Base-by-base conservation (phyloP, 2,797 vertebrate genomes). In the Ptychadena robeensis region DNA sequence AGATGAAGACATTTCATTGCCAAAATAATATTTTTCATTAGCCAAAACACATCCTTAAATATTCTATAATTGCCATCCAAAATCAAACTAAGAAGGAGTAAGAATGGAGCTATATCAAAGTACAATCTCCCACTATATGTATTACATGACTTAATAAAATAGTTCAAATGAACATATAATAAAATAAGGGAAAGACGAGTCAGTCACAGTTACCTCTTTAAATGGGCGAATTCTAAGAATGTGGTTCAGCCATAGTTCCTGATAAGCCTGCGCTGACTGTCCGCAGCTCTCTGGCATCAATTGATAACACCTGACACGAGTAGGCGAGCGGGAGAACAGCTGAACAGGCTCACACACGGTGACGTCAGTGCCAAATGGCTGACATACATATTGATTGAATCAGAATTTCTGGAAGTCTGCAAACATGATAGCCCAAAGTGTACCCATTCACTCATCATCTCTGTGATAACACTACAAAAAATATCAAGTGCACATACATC, bases 201-300 rank as follows among this genome's bases (percentile, higher is more conserved):
- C 9, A 38, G 53, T 11, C 14, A 15, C 32, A 18, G 37, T 30
- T 28, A 72, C 31, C 15, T 30, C 44, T 30, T 40, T n/a, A 66
- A 40, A 28, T 38, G 9, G 15, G 70, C 15, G 59, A 81, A 38
- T 82, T 82, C 73, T 76, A 53, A 70, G 80, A 76, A 82, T 71
- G 57, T 64, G 31, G 66, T 78, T 37, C 32, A 53, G 67, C 4
- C 31, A 38, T 53, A 18, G 44, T 22, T 53, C 44, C 69, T 68
- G 83, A 88, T 88, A 65, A 32, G 10, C 0, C n/a, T 18, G 31
- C 37, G 32, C 73, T 80, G 81, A 38, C 83, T 84, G 67, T 78
- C 32, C 78, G 76, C 14, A 76, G 77, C 80, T 83, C 68, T 34
- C 66, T 73, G 53, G 10, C 88, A 90, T 90, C 87, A 85, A 48